A percentile compares a stretch with the other conserved stretches of the same genome.
phyloP scores from a whole-genome alignment of 2,888 invertebrate species.

The Lasioglossum figueresi region DNA sequence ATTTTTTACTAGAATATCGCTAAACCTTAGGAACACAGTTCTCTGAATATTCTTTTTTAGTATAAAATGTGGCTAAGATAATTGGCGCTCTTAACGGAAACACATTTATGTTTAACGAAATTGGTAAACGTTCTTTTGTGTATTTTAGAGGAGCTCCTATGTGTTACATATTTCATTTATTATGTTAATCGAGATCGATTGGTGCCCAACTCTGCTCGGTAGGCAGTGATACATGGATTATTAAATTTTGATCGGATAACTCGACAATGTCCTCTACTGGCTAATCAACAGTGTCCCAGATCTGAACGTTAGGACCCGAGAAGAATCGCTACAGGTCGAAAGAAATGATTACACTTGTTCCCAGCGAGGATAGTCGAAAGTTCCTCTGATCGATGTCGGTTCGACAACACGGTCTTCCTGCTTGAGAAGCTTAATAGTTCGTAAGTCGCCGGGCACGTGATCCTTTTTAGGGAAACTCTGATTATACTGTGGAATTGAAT shows the following conservation, averaged over 20 bases:
- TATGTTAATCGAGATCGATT: neutral
- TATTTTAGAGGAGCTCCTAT: neutral
- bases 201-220: neutral
- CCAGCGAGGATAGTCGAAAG: neutral
- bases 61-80: neutral
- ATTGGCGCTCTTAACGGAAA: neutral
- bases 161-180: neutral
- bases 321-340: neutral
- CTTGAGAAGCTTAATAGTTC: neutral
- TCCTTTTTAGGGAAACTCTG: neutral
- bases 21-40: neutral
- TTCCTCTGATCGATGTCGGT: conserved; percentile 4
- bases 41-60: neutral
- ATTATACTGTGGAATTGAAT: neutral
- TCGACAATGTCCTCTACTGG: neutral
- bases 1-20: neutral
- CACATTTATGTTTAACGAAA: neutral
- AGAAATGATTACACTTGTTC: neutral
- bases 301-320: neutral
- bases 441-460: neutral
- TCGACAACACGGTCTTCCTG: conserved; percentile 6
- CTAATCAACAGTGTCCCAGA: neutral
- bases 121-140: neutral
- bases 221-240: neutral
- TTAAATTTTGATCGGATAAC: neutral